Evolutionary conservation across 2,797 vertebrate species (phyloP).

Genomic region (Dendrocincla tyrannina): DNA sequence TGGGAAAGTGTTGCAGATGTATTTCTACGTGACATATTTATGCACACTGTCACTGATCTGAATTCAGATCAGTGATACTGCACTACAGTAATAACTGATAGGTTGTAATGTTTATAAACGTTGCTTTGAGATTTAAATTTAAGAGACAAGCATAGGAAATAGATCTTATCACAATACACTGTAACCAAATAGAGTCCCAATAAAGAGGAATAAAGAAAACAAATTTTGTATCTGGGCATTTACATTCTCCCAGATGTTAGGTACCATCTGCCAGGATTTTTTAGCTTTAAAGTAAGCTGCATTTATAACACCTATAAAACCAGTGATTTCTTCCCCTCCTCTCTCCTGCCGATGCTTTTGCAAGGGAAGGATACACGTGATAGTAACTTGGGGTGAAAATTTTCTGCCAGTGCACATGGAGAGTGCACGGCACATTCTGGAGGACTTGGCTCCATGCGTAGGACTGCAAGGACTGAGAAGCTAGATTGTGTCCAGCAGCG

Average conservation of each 20-base stretch:
- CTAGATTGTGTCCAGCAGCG: not conserved
- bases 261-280: conserved; percentile 32
- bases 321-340: not conserved
- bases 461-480: not conserved
- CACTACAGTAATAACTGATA: not conserved
- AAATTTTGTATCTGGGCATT: conserved; percentile 24
- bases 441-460: not conserved
- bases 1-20: not conserved
- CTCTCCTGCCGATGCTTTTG: not conserved
- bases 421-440: rapidly evolving
- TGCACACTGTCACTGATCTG: not conserved
- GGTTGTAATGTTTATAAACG: conserved; percentile 3
- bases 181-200: not conserved
- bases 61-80: conserved; percentile 4
- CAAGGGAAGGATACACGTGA: not conserved
- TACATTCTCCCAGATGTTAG: conserved; percentile 37
- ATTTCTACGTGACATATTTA: not conserved
- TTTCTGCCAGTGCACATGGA: not conserved
- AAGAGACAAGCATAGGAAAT: conserved; percentile 37
- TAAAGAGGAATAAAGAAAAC: conserved; percentile 31
- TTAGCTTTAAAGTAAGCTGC: not conserved
- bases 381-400: not conserved
- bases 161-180: conserved; percentile 11
- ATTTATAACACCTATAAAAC: not conserved
- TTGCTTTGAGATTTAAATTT: conserved; percentile 40